These are phyloP conservation scores for Tuberolachnus salignus DNA, from an alignment of 2,888 invertebrate species.

Conservation along the genomic window DNA sequence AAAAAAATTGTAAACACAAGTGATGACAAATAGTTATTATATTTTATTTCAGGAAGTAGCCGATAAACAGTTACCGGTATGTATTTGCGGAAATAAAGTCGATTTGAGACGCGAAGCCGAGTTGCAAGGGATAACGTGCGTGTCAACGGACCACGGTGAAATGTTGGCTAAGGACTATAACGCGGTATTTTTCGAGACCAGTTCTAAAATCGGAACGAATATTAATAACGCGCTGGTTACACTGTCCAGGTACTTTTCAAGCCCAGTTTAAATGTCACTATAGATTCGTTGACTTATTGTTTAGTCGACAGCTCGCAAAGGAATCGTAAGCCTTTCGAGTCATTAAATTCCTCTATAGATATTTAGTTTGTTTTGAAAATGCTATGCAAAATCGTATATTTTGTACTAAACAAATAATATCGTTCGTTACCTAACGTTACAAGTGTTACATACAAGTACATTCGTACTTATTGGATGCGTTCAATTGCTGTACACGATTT, in stretches of 20 bases:
- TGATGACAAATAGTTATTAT: too few species aligned
- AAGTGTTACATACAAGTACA: too few species aligned
- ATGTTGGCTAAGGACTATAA: slow-evolving; percentile 63
- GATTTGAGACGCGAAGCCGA: slow-evolving; percentile 65
- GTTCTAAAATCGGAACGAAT: slow-evolving; percentile 63
- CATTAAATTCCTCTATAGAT: too few species aligned
- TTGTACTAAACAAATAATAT: too few species aligned
- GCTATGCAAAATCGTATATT: too few species aligned
- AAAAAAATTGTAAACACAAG: too few species aligned
- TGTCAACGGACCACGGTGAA: slow-evolving; percentile 63
- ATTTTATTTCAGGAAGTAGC: slow-evolving; percentile 64
- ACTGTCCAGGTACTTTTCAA: slow-evolving; percentile 61
- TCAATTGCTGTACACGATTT: not conserved
- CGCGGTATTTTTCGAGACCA: slow-evolving; percentile 63
- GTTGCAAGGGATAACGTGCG: slow-evolving; percentile 60
- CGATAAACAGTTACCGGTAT: slow-evolving; percentile 66
- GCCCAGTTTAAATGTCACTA: too few species aligned
- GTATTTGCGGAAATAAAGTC: slow-evolving; percentile 68
- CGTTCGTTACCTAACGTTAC: too few species aligned
- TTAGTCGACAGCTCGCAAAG: not conserved
- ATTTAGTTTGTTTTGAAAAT: too few species aligned
- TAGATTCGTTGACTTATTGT: too few species aligned
- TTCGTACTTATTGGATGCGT: not conserved
- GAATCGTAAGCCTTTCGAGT: too few species aligned
- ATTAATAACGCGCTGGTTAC: slow-evolving; percentile 62